Evolutionary conservation across 2,113 vertebrate genomes (phyloP).

Genomic region (Eurypyga helias): DNA sequence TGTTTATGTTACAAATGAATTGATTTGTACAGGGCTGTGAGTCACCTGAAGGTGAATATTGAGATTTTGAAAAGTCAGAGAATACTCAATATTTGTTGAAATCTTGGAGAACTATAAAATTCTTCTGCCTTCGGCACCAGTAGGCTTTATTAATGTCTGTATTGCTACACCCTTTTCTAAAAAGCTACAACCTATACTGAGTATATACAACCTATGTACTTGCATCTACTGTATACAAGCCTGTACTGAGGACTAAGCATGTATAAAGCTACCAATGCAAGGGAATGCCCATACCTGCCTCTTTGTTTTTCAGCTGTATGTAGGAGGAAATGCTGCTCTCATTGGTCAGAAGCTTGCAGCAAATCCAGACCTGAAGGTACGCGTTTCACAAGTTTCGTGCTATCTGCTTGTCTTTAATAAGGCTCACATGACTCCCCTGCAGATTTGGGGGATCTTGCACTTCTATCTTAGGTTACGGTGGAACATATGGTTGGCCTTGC

Average conservation of each 20-base stretch:
- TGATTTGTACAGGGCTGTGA: background rate
- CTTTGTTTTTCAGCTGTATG: conserved; percentile 86
- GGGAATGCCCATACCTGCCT: background rate
- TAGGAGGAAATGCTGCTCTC: conserved; percentile 96
- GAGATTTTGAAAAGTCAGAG: background rate
- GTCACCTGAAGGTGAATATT: background rate
- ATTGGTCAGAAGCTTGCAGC: conserved; percentile 94
- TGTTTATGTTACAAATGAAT: background rate
- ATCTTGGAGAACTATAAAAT: background rate
- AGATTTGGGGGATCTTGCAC: background rate
- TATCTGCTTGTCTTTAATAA: background rate
- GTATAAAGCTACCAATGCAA: background rate
- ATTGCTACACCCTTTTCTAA: background rate
- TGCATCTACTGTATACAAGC: no score
- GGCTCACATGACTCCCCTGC: background rate
- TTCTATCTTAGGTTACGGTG: background rate
- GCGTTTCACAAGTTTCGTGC: background rate
- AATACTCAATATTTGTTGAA: background rate
- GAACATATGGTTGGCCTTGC: background rate
- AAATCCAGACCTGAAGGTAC: conserved; percentile 89
- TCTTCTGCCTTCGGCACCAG: background rate
- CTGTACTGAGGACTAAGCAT: background rate
- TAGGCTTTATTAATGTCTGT: background rate
- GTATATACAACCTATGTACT: no score
- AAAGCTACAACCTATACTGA: background rate